phyloP scores from a whole-genome alignment of 1,140 invertebrate species.

The Steinernema feltiae region DNA sequence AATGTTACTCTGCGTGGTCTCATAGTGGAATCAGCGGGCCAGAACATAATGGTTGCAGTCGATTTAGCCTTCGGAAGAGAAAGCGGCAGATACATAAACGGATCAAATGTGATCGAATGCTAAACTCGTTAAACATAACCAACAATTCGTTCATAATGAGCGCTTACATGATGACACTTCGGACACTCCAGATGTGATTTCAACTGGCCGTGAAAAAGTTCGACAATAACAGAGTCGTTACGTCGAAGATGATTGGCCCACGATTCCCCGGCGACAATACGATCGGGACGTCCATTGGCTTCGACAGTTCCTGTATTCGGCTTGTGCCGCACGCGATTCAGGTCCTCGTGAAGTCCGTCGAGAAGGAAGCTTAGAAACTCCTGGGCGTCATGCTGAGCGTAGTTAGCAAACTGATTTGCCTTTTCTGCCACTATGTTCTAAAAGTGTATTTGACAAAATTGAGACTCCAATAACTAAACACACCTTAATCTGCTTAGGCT shows the following conservation, averaged over 20 bases:
- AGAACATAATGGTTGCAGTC: constrained; percentile 54
- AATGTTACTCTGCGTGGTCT: constrained; percentile 57
- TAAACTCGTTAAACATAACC: constrained; percentile 37
- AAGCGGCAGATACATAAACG: constrained; percentile 65
- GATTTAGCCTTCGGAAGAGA: constrained; percentile 63
- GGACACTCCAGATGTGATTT: constrained; percentile 63
- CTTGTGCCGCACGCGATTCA: constrained; percentile 65
- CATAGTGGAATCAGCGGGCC: constrained; percentile 57
- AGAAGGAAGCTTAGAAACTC: constrained; percentile 64
- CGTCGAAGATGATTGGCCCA: constrained; percentile 53
- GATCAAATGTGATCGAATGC: constrained; percentile 66
- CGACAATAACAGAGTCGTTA: constrained; percentile 58
- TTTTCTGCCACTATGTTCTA: constrained; percentile 62
- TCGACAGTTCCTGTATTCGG: constrained; percentile 65
- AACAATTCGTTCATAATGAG: neutral
- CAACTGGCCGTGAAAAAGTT: constrained; percentile 61
- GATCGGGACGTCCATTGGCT: constrained; percentile 58
- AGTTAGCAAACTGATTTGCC: constrained; percentile 63
- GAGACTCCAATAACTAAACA: neutral
- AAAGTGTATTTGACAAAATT: neutral
- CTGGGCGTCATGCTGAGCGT: constrained; percentile 65
- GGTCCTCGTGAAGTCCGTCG: constrained; percentile 65
- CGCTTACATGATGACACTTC: constrained; percentile 60
- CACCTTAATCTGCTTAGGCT: constrained; percentile 61
- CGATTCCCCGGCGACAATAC: constrained; percentile 54